A percentile compares a stretch with the other conserved stretches of the same genome.
phyloP scores from a whole-genome alignment of 2,113 vertebrate genomes.

The Neotoma lepida region DNA sequence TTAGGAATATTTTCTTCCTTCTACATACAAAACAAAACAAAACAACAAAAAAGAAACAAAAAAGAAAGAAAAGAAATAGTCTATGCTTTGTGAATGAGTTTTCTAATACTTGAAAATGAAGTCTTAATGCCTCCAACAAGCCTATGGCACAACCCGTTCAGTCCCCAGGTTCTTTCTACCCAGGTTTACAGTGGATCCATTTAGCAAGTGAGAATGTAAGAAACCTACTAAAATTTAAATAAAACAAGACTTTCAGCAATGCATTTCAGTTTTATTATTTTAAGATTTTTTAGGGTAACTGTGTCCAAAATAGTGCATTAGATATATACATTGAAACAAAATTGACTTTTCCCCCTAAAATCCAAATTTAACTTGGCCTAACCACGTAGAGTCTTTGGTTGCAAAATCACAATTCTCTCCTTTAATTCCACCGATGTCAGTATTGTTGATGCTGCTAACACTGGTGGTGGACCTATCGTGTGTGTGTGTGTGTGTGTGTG shows the following conservation, averaged over 20 bases:
- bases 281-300: neutral
- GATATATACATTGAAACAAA: neutral
- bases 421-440: neutral
- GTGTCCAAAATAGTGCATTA: neutral
- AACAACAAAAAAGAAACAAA: neutral
- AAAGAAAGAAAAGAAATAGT: neutral
- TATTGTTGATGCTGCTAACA: neutral
- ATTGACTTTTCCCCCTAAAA: neutral
- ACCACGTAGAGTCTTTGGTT: neutral
- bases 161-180: fast-evolving
- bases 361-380: neutral
- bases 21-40: neutral
- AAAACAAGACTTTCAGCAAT: neutral
- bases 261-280: neutral
- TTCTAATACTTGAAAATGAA: neutral
- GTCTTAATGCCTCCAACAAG: neutral
- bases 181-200: neutral
- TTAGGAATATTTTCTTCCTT: slow-evolving; percentile 3
- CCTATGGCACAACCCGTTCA: fast-evolving
- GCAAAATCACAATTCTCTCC: neutral
- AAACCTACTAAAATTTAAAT: neutral
- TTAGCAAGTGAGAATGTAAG: slow-evolving; percentile 5
- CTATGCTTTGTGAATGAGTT: neutral
- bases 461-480: neutral
- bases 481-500: too few species aligned